phyloP scores from a whole-genome alignment of 2,113 vertebrate species.

The Crocuta crocuta region DNA sequence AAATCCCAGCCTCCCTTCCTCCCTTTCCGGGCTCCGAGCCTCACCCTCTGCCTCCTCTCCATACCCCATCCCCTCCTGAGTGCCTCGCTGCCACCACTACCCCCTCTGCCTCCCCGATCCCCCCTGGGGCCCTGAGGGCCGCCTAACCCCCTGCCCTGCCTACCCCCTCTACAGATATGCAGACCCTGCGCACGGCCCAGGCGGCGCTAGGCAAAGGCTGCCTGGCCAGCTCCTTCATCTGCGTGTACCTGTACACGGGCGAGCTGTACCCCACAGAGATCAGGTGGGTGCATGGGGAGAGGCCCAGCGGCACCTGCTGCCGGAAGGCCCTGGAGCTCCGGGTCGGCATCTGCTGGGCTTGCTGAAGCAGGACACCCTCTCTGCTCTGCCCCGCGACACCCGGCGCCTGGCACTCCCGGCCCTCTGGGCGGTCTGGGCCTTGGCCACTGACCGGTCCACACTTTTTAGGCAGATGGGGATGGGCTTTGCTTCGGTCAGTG shows the following conservation, averaged over 20 bases:
- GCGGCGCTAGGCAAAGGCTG: conserved; percentile 91
- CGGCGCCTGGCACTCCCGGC: fast-evolving
- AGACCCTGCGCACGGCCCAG: conserved; percentile 83
- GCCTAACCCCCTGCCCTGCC: not conserved
- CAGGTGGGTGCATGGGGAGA: conserved; percentile 79
- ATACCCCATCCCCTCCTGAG: not conserved
- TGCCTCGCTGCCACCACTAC: not conserved
- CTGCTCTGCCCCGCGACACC: not conserved
- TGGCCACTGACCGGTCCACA: not conserved
- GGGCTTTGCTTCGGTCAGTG: conserved; percentile 87
- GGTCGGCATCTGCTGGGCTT: not conserved
- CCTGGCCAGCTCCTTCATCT: conserved; percentile 90
- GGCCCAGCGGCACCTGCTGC: not conserved
- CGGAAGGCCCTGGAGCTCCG: not conserved
- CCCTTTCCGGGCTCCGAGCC: not conserved
- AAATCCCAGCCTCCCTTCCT: not conserved
- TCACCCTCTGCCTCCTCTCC: not conserved
- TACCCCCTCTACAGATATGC: conserved; percentile 79
- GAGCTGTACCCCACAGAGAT: conserved; percentile 92
- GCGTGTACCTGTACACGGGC: conserved; percentile 90
- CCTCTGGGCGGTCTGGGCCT: fast-evolving
- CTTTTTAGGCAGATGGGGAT: conserved; percentile 90
- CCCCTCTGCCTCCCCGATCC: conserved; percentile 12
- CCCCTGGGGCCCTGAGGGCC: not conserved
- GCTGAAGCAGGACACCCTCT: not conserved